Evolutionary conservation across 2,888 invertebrate genomes (phyloP).

Genomic region (Rotaria macrura): DNA sequence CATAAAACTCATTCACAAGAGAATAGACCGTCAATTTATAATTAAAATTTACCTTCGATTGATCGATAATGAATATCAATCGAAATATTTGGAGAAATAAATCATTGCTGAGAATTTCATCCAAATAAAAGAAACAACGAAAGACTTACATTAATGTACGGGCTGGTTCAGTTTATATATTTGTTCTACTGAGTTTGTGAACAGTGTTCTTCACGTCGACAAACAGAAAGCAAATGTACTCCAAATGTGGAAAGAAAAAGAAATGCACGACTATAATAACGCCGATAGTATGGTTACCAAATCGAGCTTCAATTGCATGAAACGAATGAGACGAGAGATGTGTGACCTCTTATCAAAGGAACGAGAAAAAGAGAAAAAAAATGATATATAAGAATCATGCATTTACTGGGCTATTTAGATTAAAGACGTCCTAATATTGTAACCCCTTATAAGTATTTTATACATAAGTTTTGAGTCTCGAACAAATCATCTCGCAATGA

Average conservation of each 20-base stretch:
- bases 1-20: too few relatives aligned
- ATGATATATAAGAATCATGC: not conserved
- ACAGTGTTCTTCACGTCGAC: not conserved
- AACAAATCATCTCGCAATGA: too few relatives aligned
- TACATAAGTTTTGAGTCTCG: too few relatives aligned
- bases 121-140: not conserved
- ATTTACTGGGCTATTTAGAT: not conserved
- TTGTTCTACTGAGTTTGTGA: not conserved
- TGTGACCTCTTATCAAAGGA: not conserved
- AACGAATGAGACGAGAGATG: not conserved
- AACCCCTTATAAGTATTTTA: not conserved
- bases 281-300: not conserved
- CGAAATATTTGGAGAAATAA: too few relatives aligned
- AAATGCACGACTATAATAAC: not conserved
- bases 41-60: too few relatives aligned
- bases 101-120: not conserved
- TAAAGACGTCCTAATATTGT: not conserved
- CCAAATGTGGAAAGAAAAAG: not conserved
- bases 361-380: not conserved
- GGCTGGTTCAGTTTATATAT: not conserved
- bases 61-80: too few relatives aligned
- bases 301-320: not conserved
- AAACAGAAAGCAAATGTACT: not conserved
- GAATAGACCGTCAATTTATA: too few relatives aligned
- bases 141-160: not conserved